Evolutionary conservation across 23 tunicate genomes (phyloP).

Genomic region (Corella eumyota): DNA sequence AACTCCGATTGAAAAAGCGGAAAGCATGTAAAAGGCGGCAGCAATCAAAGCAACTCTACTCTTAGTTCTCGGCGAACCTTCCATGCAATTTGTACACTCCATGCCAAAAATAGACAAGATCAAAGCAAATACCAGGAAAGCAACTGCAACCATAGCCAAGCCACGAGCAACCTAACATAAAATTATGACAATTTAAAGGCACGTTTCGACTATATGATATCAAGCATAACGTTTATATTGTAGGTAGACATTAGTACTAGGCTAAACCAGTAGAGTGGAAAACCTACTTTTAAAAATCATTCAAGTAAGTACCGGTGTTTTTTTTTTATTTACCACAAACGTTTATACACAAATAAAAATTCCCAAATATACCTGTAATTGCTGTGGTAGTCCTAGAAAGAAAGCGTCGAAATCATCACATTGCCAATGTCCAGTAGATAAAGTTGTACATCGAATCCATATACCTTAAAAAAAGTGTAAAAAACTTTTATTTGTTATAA

Average conservation of each 20-base stretch:
- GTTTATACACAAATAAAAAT: too few species aligned
- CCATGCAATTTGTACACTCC: slow-evolving; percentile 80
- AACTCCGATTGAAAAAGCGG: slow-evolving; percentile 62
- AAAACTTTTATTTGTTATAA: too few species aligned
- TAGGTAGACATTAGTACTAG: too few species aligned
- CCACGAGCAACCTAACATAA: slow-evolving; percentile 90
- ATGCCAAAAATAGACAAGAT: slow-evolving; percentile 70
- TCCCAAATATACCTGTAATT: slow-evolving; percentile 43
- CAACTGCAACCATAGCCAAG: slow-evolving; percentile 35
- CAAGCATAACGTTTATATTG: too few species aligned
- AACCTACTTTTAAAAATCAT: too few species aligned
- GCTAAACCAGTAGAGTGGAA: too few species aligned
- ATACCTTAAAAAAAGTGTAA: slow-evolving; percentile 68
- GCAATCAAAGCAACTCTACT: slow-evolving; percentile 45
- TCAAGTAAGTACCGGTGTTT: too few species aligned
- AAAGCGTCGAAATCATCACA: slow-evolving; percentile 95
- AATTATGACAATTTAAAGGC: too few species aligned
- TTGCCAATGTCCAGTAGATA: slow-evolving; percentile 95
- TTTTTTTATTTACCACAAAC: too few species aligned
- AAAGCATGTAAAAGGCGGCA: slow-evolving; percentile 39
- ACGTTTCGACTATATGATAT: too few species aligned
- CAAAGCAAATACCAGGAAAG: slow-evolving; percentile 45
- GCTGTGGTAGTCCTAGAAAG: slow-evolving; percentile 68
- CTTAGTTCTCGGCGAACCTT: slow-evolving; percentile 27
- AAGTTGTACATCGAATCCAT: slow-evolving; percentile 79